Evolutionary conservation across 2,797 vertebrate species (phyloP).

Genomic region (Eremophila alpestris): DNA sequence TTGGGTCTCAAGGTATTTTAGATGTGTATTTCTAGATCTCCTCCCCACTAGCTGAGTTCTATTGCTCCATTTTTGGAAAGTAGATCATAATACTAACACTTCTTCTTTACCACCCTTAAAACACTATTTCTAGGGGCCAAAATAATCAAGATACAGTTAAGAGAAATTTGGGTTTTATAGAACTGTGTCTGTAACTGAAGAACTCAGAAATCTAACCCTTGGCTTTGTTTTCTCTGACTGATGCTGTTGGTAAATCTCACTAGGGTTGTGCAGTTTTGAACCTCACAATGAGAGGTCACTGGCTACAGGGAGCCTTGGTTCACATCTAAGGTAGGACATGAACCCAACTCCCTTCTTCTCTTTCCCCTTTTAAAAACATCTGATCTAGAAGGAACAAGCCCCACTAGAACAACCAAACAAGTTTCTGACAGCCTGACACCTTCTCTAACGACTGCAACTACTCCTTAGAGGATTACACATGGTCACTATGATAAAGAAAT

Average conservation of each 20-base stretch:
- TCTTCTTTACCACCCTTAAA: background rate
- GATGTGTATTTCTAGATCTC: conserved; percentile 22
- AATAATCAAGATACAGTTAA: background rate
- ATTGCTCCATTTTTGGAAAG: background rate
- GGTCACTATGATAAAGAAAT: background rate
- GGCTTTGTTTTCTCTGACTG: background rate
- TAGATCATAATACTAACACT: background rate
- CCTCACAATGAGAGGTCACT: background rate
- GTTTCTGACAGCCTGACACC: background rate
- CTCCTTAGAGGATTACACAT: background rate
- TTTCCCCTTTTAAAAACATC: background rate
- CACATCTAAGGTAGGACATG: too few species aligned
- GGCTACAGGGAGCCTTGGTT: background rate
- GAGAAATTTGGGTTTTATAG: background rate
- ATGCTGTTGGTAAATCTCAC: accelerated
- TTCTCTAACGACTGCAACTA: background rate
- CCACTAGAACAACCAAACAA: background rate
- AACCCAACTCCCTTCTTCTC: background rate
- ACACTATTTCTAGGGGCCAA: background rate
- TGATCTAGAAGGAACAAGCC: background rate
- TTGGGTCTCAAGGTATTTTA: conserved; percentile 13
- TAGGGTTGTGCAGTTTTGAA: background rate
- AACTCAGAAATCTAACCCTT: background rate
- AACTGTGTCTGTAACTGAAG: background rate
- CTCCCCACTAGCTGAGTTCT: background rate